These are phyloP conservation scores for Crypturellus tataupa DNA, from an alignment of 2,797 vertebrate genomes.

Conservation along the genomic window DNA sequence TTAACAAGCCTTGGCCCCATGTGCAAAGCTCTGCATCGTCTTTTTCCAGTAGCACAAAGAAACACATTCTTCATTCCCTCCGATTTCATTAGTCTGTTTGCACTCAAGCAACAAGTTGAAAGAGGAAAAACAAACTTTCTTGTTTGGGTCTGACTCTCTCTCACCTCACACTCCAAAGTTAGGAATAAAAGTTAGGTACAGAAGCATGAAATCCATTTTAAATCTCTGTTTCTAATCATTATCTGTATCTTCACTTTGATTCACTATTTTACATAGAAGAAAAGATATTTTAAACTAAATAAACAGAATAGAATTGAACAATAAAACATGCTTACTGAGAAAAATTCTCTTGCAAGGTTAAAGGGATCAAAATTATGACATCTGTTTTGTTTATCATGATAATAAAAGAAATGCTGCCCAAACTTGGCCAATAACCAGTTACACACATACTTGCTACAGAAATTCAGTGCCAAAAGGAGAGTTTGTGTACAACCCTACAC, in stretches of 20 bases:
- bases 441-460: not conserved
- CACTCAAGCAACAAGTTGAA: not conserved
- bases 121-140: conserved; percentile 39
- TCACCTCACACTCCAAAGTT: not conserved
- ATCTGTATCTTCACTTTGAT: not conserved
- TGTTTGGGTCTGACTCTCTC: conserved; percentile 5
- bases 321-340: not conserved
- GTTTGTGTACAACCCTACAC: not conserved
- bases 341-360: not conserved
- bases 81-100: conserved; percentile 22
- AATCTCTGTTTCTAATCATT: not conserved
- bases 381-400: not conserved
- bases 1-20: not conserved
- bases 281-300: conserved; percentile 6
- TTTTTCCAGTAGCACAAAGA: conserved; percentile 31
- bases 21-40: not conserved
- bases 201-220: not conserved
- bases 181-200: not conserved
- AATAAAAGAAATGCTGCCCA: not conserved
- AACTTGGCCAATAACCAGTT: not conserved
- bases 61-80: not conserved
- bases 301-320: not conserved
- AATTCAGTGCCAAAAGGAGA: not conserved
- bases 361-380: not conserved
- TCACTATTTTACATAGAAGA: not conserved